Evolutionary conservation across 2,113 vertebrate genomes (phyloP), one percentile per base, ranked within the genome.

Genomic region (Saguinus imperator): DNA sequence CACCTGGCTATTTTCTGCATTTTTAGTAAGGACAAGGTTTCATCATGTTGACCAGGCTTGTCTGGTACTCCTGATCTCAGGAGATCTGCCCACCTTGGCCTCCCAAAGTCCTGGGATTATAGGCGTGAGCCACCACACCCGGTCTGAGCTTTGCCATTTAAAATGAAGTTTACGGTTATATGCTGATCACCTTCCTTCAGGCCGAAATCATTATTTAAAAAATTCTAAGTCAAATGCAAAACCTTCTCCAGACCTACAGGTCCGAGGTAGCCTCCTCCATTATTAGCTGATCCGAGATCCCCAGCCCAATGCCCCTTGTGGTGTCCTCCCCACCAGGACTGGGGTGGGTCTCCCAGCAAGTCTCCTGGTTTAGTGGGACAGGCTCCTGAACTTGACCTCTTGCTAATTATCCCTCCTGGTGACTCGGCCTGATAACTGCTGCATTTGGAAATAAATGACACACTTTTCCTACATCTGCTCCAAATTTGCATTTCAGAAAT

Each of bases 381-480:
- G 75, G 55, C 45, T 32, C 3, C 0, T 13, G 20, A 37, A 21
- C 43, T 45, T 32, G 48, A 20, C 2, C 16, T 94, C 94, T 72
- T 21, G 32, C 66, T 72, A 80, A 93, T 66, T 87, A n/a, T 13
- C 79, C 87, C 82, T 72, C 50, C 61, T 5, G 2, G 92, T 77
- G 66, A 52, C 52, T 35, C 8, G 0, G 89, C 91, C 92, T 83
- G 98, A 98, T 89, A 98, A 85, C 81, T 93, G 87, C 81, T 21
- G 6, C 88, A 48, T 96, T 93, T 96, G 97, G 97, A 94, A 96
- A 94, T 0, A 1, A 97, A 98, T 87, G 98, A 97, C 91, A 98
- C 98, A 91, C 98, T 97, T 97, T 97, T 89, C 97, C 98, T 98
- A 98, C 99, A 99, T 99, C 98, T 99, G 99, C 99, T 99, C 98